Base-by-base conservation (phyloP, 1,140 invertebrate genomes). In the Scaptomyza pallida region DNA sequence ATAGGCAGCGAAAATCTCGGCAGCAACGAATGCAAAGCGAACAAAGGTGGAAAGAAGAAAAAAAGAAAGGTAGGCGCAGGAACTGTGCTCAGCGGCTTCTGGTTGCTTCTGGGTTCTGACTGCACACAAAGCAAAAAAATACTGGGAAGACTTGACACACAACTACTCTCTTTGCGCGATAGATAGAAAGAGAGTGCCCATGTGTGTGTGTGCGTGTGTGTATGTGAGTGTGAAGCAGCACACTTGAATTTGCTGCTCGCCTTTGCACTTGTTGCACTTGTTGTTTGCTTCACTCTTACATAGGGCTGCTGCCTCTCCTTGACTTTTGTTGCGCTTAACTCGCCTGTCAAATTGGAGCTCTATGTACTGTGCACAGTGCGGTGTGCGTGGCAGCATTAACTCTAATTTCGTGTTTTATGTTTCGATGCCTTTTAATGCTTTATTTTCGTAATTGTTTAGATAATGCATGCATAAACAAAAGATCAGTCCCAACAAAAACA, bases 401-500 rank as follows among this genome's bases (percentile, higher is more conserved):
- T 83, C 54, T 50, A 82, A 85, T 76, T 73, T 67, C 35, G 54
- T 52, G 71, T 88, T 86, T 82, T 69, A 88, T 75, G 78, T 65
- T n/a, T n/a, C n/a, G 43, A 26, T 59, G 65, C 78, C 26, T 59
- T 81, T 78, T 78, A 81, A 88, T 88, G 78, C 56, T 52, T 62
- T 86, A 86, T 88, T 86, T 88, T 86, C 73, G 82, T 88, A 86
- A 88, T 86, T 86, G 82, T 86, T 86, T 86, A 88, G 81, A 85
- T 85, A 85, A 85, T 85, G 81, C 81, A 65, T 80, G 48, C 70
- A 81, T 85, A 86, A 85, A 85, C 81, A 85, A 83, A 62, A 48
- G 23, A 63, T 37, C 33, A 51, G 47, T 52, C 33, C 33, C 67
- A 72, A 68, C 70, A 37, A 71, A 61, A 47, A 45, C 52, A 70